These are phyloP conservation scores for Actinia tenebrosa DNA, from an alignment of 64 coral and sea anemone species.

Conservation along the genomic window DNA sequence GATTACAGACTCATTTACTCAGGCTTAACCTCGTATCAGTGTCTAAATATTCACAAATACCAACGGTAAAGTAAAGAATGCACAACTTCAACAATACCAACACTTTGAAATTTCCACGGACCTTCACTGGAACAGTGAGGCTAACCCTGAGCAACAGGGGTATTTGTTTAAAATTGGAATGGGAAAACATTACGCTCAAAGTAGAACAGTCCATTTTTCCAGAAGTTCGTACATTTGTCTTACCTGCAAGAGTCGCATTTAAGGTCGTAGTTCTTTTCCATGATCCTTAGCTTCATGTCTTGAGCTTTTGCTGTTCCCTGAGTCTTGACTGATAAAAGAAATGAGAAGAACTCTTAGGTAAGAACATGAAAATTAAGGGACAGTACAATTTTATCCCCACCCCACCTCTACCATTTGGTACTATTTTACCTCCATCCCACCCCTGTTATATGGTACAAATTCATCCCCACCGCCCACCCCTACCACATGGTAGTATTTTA, in stretches of 20 bases:
- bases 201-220: too few species aligned
- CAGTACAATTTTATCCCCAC: not conserved
- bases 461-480: not conserved
- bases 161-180: too few species aligned
- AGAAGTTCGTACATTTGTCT: too few species aligned
- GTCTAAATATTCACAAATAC: too few species aligned
- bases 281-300: constrained; percentile 2
- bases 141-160: too few species aligned
- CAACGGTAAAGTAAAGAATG: too few species aligned
- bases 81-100: too few species aligned
- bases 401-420: not conserved
- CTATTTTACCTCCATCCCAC: not conserved
- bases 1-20: too few species aligned
- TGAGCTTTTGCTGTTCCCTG: not conserved
- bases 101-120: too few species aligned
- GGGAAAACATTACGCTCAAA: too few species aligned
- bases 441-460: not conserved
- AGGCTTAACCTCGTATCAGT: too few species aligned
- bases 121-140: too few species aligned
- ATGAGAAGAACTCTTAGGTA: not conserved
- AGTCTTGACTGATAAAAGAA: not conserved
- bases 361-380: not conserved
- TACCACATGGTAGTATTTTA: not conserved
- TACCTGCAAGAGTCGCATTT: constrained; percentile 27
- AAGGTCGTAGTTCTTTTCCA: constrained; percentile 27